Evolutionary conservation across 2,113 vertebrate genomes (phyloP), one percentile per base, ranked within the genome.

Genomic region (Planiliza haematocheilus): DNA sequence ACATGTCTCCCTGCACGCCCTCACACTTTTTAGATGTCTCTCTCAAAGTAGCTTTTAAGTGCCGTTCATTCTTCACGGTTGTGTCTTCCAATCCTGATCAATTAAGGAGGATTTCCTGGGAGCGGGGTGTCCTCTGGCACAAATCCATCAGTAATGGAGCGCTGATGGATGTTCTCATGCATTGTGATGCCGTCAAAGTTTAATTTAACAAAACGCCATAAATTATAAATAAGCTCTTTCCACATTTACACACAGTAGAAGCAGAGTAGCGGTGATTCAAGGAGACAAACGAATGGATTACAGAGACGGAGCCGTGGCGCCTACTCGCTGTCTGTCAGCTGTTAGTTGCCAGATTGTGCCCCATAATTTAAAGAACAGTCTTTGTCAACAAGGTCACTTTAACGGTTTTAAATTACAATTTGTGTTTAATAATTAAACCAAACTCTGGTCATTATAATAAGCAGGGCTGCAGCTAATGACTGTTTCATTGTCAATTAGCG

Each of bases 61-160:
- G 45, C 55, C 12, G 21, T 38, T 59, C 57, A 16, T 20, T 75
- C 56, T 59, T 59, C 48, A 6, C 11, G 1, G 20, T 43, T 45
- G 39, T 68, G 43, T 50, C 37, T 56, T 74, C 49, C 46, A 4
- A 12, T 30, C 37, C 55, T 70, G 45, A 58, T 70, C 14, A 79
- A 83, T 74, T 53, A 66, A 8, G 10, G 24, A 69, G 69, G 73
- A 57, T 58, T 69, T 57, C 49, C 59, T 59, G 41, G 9, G 46
- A 62, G 45, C 18, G 37, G 57, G 49, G 46, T 24, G 42, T 39
- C 49, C 50, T 14, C 46, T 50, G 61, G 41, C 43, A 0, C 24
- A 36, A 13, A 53, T 45, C 8, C 53, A 12, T 74, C 75, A 66
- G 60, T 63, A 57, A 76, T 48, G 53, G 53, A 60, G 49, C 7